phyloP scores from a whole-genome alignment of 2,113 vertebrate species.

The Nestor notabilis region DNA sequence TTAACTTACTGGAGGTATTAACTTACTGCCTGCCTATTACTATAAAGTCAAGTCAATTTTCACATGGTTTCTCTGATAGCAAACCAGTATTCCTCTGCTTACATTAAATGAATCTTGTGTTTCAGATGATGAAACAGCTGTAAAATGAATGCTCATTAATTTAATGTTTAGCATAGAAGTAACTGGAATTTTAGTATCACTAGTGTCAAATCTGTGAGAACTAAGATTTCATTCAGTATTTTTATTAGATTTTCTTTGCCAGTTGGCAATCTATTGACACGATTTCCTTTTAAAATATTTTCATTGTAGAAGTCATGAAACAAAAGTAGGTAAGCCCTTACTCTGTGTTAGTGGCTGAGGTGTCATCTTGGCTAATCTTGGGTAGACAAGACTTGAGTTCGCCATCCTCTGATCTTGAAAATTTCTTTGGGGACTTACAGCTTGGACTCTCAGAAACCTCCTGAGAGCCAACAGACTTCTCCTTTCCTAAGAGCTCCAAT shows the following conservation, averaged over 20 bases:
- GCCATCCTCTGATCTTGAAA: not conserved
- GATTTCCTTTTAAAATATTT: not conserved
- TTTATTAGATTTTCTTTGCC: not conserved
- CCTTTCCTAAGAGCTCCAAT: not conserved
- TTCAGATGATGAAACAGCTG: not conserved
- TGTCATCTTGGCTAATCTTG: not conserved
- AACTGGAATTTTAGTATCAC: not conserved
- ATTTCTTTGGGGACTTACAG: not conserved
- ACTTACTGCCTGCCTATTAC: not conserved
- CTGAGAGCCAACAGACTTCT: not conserved
- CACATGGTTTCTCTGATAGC: not conserved
- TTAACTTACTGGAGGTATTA: not conserved
- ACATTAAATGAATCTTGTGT: not conserved
- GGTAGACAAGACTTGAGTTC: not conserved
- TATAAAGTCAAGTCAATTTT: not conserved
- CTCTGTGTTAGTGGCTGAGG: not conserved
- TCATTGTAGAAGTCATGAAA: not conserved
- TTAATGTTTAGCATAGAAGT: not conserved
- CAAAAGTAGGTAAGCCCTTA: conserved; percentile 34
- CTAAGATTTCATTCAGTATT: not conserved
- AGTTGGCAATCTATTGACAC: not conserved
- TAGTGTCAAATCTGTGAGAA: not conserved
- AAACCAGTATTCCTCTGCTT: not conserved
- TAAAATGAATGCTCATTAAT: not conserved
- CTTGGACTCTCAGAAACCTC: not conserved